These are phyloP conservation scores for Thryonomys swinderianus DNA, from an alignment of 2,113 vertebrate species.

Conservation along the genomic window DNA sequence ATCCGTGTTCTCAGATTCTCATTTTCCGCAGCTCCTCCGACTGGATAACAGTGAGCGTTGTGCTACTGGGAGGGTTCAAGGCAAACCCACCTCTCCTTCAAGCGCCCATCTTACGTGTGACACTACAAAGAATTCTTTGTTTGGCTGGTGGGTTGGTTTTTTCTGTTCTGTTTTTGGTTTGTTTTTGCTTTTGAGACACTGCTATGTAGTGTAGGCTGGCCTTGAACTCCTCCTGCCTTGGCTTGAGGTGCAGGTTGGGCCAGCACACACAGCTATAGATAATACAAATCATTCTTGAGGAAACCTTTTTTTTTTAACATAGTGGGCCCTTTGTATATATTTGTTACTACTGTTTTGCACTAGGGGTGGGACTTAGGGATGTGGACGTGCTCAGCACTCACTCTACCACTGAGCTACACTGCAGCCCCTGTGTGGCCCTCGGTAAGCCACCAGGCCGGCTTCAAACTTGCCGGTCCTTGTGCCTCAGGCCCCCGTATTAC, in stretches of 20 bases:
- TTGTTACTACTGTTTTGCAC: background rate
- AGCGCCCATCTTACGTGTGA: background rate
- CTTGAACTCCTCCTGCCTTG: background rate
- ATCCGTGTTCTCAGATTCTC: background rate
- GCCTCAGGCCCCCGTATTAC: background rate
- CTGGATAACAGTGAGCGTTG: background rate
- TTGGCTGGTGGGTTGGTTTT: background rate
- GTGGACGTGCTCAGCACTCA: background rate
- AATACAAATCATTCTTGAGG: conserved; percentile 21
- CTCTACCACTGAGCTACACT: background rate
- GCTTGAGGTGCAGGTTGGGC: background rate
- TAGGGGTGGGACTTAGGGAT: background rate
- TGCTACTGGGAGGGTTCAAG: background rate
- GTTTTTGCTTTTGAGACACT: background rate
- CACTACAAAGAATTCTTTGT: background rate
- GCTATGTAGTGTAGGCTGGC: background rate
- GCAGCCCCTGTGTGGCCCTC: background rate
- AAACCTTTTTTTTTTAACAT: background rate
- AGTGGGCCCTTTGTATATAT: background rate
- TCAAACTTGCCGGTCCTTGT: too few species aligned
- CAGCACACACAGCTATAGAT: background rate
- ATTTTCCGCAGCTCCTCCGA: conserved; percentile 10
- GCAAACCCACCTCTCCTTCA: background rate
- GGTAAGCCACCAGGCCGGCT: background rate
- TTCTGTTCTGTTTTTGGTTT: too few species aligned